Evolutionary conservation across 2,888 invertebrate genomes (phyloP), one percentile per base, ranked within the genome.

Genomic region (Prosopocoilus inquinatus): DNA sequence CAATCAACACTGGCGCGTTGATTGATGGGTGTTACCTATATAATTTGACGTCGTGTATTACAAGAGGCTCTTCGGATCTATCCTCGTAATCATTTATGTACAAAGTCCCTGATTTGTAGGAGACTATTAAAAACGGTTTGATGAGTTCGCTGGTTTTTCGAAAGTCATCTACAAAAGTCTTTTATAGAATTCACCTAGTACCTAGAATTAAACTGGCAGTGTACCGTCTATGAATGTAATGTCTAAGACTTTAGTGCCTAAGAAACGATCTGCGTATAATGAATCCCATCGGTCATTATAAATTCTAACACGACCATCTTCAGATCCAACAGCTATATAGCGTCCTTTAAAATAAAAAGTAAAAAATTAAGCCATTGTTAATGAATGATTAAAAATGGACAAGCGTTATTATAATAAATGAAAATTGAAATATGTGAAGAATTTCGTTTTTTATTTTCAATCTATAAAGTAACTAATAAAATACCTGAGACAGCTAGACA

Each of bases 311-410:
- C 73, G 64, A 1, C 76, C 76, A 64, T 75, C 74, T 58, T 74
- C 73, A 9, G 73, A 71, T 7, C 76, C 76, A 7, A 75, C 67
- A 41, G 75, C 75, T 58, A 75, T 71, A 41, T 68, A 71, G 5
- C 67, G 61, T 16, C 68, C 70, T 71, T 58, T 44, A 63, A 63
- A 53, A 41, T 16, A 16, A 16, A 44, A 16, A n/a, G n/a, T n/a
- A n/a, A 16, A 16, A 16, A 28, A 28, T 28, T 28, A 28, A 28
- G 7, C 20, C 5, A 5, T 7, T 28, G 20, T 3, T 4, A 28
- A 7, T 28, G 3, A 28, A 28, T 28, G 7, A 28, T 5, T 28
- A 28, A 5, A 5, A 3, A 5, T 28, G 20, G 20, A 28, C n/a
- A n/a, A n/a, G n/a, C n/a, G n/a, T n/a, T 28, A 5, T 28, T 28